Evolutionary conservation across 2,888 invertebrate genomes (phyloP), one percentile per base, ranked within the genome.

Genomic region (Caenorhabditis sp.): DNA sequence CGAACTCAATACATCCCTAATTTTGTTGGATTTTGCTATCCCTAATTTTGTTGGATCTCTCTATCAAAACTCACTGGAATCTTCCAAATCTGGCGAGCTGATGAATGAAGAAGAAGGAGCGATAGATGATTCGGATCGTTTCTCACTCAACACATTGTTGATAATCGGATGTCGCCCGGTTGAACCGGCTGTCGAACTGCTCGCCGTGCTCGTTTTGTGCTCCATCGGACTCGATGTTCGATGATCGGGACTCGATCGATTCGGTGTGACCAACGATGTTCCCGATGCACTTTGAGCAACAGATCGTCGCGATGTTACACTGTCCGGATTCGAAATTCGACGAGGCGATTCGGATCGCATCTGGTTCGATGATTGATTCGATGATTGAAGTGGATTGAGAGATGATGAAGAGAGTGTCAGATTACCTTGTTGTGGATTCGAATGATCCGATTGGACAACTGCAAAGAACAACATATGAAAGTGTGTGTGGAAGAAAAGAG

Each of bases 381-480:
- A 62, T 19, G 63, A 57, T 36, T 66, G 62, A 1, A 72, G 62
- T 8, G 81, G 81, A 10, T 77, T 71, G 50, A 81, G 60, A 0
- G 81, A 81, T 8, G 79, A 76, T 12, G 73, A 78, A 12, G 79
- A 77, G 17, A 76, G 37, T 5, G 79, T 79, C 36, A 80, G 55
- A 36, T 72, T 73, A 4, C 64, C 59, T 59, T 68, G 71, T n/a
- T 69, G 68, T 27, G 75, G 81, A 57, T 78, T 81, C 31, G 86
- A 86, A 63, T 86, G 85, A 68, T 86, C 86, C 62, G 84, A 85
- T 78, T 86, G 85, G 5, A 86, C 86, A 24, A 86, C 86, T 86
- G 81, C 66, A 86, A 79, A n/a, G 17, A 27, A 31, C 50, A n/a
- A n/a, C n/a, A n/a, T n/a, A n/a, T n/a, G n/a, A n/a, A n/a, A n/a